Percentiles rank a stretch among this genome's conserved stretches.
These are phyloP conservation scores for Euspilapteryx auroguttella DNA, from an alignment of 2,888 invertebrate species.

Conservation along the genomic window DNA sequence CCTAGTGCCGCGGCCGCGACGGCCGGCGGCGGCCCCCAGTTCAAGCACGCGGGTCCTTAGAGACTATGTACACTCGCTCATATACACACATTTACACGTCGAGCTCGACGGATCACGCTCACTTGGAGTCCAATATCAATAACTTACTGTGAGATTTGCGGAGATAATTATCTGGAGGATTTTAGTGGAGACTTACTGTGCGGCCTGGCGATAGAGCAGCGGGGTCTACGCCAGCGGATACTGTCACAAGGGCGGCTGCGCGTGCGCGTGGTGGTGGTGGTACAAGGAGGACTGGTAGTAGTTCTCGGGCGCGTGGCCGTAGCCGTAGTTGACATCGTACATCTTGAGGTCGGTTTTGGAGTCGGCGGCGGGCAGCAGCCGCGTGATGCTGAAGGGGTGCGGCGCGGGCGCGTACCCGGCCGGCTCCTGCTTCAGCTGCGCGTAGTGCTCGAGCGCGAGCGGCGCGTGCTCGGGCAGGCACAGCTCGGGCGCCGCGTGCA, in stretches of 20 bases:
- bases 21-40: conserved; percentile 16
- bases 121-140: conserved; percentile 48
- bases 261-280: conserved; percentile 57
- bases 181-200: conserved; percentile 9
- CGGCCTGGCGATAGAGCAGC: conserved; percentile 5
- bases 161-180: too few relatives aligned
- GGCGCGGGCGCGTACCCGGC: conserved; percentile 79
- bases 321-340: conserved; percentile 77
- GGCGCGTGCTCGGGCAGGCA: conserved; percentile 64
- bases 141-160: too few relatives aligned
- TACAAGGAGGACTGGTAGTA: conserved; percentile 85
- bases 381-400: conserved; percentile 94
- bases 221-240: conserved; percentile 83
- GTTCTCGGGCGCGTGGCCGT: conserved; percentile 65
- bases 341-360: conserved; percentile 90
- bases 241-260: conserved; percentile 89
- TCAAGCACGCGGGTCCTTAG: conserved; percentile 1
- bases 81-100: conserved; percentile 45
- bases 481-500: conserved; percentile 68
- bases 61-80: conserved; percentile 15
- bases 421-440: conserved; percentile 78
- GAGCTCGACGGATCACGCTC: conserved; percentile 32
- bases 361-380: conserved; percentile 83
- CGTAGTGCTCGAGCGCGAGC: conserved; percentile 64
- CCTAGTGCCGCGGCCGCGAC: conserved; percentile 31